phyloP scores from a whole-genome alignment of 2,113 vertebrate species.

The Hemichromis elongatus region DNA sequence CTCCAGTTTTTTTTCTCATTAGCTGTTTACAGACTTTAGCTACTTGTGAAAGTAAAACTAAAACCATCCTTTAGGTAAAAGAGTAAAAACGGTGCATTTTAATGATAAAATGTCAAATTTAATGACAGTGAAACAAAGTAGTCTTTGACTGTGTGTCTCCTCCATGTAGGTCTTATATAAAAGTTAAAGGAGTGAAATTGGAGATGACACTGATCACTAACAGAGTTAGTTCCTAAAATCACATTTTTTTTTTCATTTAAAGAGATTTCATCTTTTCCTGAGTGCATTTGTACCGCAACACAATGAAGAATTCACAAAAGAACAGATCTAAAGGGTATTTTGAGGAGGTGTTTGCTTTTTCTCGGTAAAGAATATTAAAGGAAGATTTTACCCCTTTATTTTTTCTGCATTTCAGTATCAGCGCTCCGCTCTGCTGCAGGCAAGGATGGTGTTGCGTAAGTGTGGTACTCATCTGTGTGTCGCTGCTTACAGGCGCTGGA shows the following conservation, averaged over 20 bases:
- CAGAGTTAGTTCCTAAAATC: not conserved
- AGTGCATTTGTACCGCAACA: not conserved
- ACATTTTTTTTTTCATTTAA: not conserved
- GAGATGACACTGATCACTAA: not conserved
- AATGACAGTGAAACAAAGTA: not conserved
- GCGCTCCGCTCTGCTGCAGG: conserved; percentile 27
- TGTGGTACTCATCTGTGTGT: not conserved
- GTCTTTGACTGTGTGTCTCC: not conserved
- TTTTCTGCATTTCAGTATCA: not conserved
- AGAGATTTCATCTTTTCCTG: not conserved
- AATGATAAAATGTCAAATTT: not conserved
- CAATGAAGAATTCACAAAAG: not conserved
- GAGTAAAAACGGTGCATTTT: not conserved
- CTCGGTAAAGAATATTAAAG: not conserved
- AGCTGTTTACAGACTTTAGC: not conserved
- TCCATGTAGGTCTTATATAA: not conserved
- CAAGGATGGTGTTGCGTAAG: conserved; percentile 24
- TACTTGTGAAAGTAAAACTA: too few species aligned
- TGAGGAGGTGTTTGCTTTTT: not conserved
- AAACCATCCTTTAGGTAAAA: too few species aligned
- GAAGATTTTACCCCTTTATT: not conserved
- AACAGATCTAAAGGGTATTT: not conserved
- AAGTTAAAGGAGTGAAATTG: not conserved
- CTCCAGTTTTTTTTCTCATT: not conserved
- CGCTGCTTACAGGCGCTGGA: not conserved